Percentiles rank a stretch among this genome's conserved stretches.
phyloP scores from a whole-genome alignment of 2,888 invertebrate species.

The Phorcus lineatus region DNA sequence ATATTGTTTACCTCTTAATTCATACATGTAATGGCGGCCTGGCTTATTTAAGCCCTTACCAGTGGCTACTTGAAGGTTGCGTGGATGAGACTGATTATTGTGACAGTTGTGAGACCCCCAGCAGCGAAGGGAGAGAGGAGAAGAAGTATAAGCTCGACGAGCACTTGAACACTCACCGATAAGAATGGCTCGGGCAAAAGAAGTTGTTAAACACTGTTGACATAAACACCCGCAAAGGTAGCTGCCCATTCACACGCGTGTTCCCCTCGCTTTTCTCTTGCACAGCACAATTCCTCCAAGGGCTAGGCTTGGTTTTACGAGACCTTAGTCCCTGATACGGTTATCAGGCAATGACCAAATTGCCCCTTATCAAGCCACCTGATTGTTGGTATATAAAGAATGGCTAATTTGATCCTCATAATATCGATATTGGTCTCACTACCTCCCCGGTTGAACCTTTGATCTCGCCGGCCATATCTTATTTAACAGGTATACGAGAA shows the following conservation, averaged over 20 bases:
- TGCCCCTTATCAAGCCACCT: not conserved
- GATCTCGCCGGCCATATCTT: not conserved
- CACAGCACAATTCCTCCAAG: not conserved
- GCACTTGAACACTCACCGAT: not conserved
- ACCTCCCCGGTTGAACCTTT: not conserved
- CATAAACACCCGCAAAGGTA: not conserved
- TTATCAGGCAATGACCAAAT: not conserved
- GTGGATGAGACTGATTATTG: too few species aligned
- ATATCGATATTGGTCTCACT: not conserved
- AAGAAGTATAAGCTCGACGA: too few species aligned
- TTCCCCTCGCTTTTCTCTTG: not conserved
- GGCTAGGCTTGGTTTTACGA: not conserved
- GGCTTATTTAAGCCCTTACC: too few species aligned
- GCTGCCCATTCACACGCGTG: not conserved
- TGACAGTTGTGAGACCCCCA: too few species aligned
- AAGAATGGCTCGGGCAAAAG: not conserved
- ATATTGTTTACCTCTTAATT: too few species aligned
- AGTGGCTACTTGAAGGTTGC: too few species aligned
- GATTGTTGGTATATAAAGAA: conserved; percentile 1
- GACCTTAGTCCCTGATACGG: not conserved
- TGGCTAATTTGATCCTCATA: not conserved
- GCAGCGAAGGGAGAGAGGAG: too few species aligned
- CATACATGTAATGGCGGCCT: too few species aligned
- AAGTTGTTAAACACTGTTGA: not conserved
- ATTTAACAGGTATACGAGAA: too few species aligned